Percentiles rank a stretch among this genome's conserved stretches.
These are phyloP conservation scores for Sycophila sp. DNA, from an alignment of 1,140 invertebrate species.

Conservation along the genomic window DNA sequence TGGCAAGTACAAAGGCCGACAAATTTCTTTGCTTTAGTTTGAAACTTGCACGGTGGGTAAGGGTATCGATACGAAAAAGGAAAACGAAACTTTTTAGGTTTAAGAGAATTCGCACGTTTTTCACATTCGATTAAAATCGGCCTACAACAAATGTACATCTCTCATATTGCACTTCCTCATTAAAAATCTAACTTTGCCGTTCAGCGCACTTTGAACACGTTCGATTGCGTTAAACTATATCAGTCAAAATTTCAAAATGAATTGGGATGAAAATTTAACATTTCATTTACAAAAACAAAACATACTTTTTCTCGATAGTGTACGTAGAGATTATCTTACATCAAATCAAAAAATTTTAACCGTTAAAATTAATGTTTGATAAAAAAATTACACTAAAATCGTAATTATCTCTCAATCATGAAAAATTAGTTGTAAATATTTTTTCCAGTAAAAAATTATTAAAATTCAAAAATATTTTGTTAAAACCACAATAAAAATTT, in stretches of 20 bases:
- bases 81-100: neutral
- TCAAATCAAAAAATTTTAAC: neutral
- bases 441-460: neutral
- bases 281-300: neutral
- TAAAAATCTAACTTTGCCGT: constrained; percentile 22
- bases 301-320: too few species aligned
- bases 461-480: neutral
- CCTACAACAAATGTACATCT: constrained; percentile 18
- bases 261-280: constrained; percentile 16
- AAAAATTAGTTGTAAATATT: neutral
- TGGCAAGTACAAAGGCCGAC: constrained; percentile 23
- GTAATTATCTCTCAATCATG: neutral
- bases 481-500: neutral
- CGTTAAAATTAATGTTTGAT: neutral
- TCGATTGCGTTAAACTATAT: constrained; percentile 26
- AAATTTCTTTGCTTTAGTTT: constrained; percentile 13
- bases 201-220: constrained; percentile 16
- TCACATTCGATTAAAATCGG: neutral
- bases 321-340: too few species aligned
- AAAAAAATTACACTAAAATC: neutral
- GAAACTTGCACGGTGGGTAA: neutral
- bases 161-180: constrained; percentile 35
- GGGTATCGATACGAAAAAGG: too few species aligned
- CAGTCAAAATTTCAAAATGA: constrained; percentile 12
- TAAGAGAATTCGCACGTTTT: constrained; percentile 5